These are phyloP conservation scores for Brachyalestes nurse DNA, from an alignment of 2,797 vertebrate species.

Conservation along the genomic window DNA sequence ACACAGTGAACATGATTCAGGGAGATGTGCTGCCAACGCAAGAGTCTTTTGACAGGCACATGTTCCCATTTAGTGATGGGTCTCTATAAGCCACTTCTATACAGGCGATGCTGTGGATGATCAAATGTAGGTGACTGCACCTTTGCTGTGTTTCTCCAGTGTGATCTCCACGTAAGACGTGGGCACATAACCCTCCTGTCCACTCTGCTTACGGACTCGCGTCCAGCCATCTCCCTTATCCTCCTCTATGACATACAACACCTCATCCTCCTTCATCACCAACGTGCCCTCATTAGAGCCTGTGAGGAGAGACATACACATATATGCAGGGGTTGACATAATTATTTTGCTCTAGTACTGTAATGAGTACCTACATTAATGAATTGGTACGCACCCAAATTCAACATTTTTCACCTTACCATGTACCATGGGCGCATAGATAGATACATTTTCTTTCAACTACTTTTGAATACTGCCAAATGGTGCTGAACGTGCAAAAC, in stretches of 20 bases:
- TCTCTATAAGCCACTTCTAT: constrained; percentile 12
- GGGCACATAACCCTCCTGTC: constrained; percentile 97
- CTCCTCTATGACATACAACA: constrained; percentile 96
- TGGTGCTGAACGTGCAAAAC: too few species aligned
- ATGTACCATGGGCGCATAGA: too few species aligned
- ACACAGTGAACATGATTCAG: constrained; percentile 69
- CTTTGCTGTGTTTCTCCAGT: constrained; percentile 99
- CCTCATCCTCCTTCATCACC: constrained; percentile 93
- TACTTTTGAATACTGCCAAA: too few species aligned
- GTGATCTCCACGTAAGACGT: constrained; percentile 98
- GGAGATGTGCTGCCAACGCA: constrained; percentile 35
- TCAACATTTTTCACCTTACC: too few species aligned
- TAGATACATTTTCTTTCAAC: too few species aligned
- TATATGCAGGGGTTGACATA: too few species aligned
- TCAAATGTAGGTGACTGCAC: constrained; percentile 99
- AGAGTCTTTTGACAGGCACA: constrained; percentile 32
- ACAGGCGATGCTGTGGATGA: constrained; percentile 48
- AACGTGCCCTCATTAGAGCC: constrained; percentile 98
- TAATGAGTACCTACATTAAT: too few species aligned
- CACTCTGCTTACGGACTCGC: constrained; percentile 91
- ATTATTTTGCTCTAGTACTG: too few species aligned
- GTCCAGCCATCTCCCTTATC: constrained; percentile 99
- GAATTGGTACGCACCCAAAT: too few species aligned
- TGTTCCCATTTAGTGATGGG: constrained; percentile 33
- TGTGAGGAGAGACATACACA: constrained; percentile 55